Evolutionary conservation across 2,113 vertebrate species (phyloP), one percentile per base, ranked within the genome.

Genomic region (Bolborhynchus lineola): DNA sequence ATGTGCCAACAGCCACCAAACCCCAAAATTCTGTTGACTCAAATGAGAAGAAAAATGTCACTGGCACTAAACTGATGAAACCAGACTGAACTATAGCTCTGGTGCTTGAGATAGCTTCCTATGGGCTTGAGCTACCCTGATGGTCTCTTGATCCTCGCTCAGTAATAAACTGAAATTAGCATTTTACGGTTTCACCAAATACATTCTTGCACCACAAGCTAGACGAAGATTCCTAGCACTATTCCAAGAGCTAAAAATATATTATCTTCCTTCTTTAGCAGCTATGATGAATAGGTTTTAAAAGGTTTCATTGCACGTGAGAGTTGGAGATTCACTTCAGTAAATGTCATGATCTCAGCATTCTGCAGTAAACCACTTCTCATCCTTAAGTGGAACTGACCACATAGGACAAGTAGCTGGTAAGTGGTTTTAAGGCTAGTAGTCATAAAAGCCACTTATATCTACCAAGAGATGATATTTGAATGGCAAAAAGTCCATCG

Each of bases 1-100:
- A 55, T 71, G 69, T 95, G 83, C 86, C 91, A 96, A 82, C 83
- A 95, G 82, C 62, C 59, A 94, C 91, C 59, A 90, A 91, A 95
- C 9, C 26, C 65, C 62, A 52, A 15, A 94, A 90, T 63, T 49
- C 82, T 85, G 41, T 90, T 90, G 84, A 63, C 52, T 95, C 63
- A 77, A 84, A 84, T 50, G 63, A 64, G 70, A 63, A 90, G 70
- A 82, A 95, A 82, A 95, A 94, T 93, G 68, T 82, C 75, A 80
- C 49, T 90, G 82, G 89, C 57, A 42, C 53, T 70, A 59, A 89
- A 55, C 35, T 16, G 49, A 53, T 0, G 7, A 85, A 82, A 67
- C 46, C 44, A 86, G 53, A 63, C 13, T 59, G 57, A 88, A 29
- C 69, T 52, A 6, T 25, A 49, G 24, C 42, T 79, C 20, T 35